Base-by-base conservation (phyloP, 2,797 vertebrate genomes). In the Chelon auratus region DNA sequence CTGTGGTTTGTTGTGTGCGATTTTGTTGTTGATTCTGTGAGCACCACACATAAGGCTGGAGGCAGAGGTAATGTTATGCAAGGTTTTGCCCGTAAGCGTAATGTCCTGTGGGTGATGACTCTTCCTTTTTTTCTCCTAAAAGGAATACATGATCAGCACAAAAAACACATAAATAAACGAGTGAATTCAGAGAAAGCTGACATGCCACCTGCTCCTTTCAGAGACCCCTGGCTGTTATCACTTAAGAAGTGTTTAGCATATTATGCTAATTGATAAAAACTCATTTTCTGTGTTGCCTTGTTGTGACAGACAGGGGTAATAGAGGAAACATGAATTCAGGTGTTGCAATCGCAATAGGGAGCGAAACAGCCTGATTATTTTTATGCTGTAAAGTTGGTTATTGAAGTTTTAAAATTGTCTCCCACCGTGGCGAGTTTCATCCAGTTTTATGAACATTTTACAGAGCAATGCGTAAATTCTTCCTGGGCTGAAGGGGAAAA, bases 221-320 rank as follows among this genome's bases (percentile, higher is more conserved):
- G 5, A 75, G 18, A 54, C 17, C 24, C 9, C 43, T 48, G 43
- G 68, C 66, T 82, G 30, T 64, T 66, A 72, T 77, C 59, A 50
- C 72, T 67, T 45, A 51, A 78, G 69, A 82, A 68, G 20, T 72
- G 24, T 56, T 86, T 61, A 33, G 60, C 69, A 74, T 72, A 76
- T 76, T 80, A 77, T 83, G 65, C 73, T 86, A 82, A 87, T 69
- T 83, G 72, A 55, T 68, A 1, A 59, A 81, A 72, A 74, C 43
- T 48, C 0, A 68, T 84, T 60, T 68, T 65, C 61, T 65, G 26
- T 40, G 55, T 75, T 64, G 42, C 54, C 54, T 64, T 78, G 68
- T 75, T 64, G 71, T 58, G 52, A 72, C 63, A 81, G 55, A 48
- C 11, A 57, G 51, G 3, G 26, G 26, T 63, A 77, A 83, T 47